Evolutionary conservation across 2,113 vertebrate species (phyloP), one percentile per base, ranked within the genome.

Genomic region (Hippolais icterina): DNA sequence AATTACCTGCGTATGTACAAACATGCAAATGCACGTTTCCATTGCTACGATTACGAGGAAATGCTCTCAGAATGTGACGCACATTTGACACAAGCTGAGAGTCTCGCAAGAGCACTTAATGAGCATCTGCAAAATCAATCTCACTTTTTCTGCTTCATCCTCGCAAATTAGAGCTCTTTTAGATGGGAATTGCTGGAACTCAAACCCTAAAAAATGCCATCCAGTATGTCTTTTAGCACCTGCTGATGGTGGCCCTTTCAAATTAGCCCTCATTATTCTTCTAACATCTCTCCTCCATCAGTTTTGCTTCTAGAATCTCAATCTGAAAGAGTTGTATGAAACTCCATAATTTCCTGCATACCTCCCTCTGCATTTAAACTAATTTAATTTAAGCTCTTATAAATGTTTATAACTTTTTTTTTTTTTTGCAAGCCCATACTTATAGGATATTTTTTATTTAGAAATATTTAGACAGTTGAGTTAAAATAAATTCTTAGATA

Each of bases 121-220:
- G 82, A 95, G 90, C 69, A 87, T 13, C 89, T 96, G 87, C 87
- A 79, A 72, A 66, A 82, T 41, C 25, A 54, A 77, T 61, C 70
- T 87, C 61, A 68, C 35, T 92, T 90, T 15, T 79, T 69, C 83
- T 71, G 49, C 68, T 80, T 87, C 35, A 0, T 61, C 59, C 84
- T 87, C 10, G 13, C 42, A 79, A 60, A 57, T 49, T 0, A 41
- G 10, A 68, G 29, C 8, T 69, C 53, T 78, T 89, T 69, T 37
- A 87, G 27, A 68, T 56, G 50, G 63, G n/a, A 84, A 78, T 31
- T 53, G 52, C 12, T 76, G 53, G 39, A 87, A 93, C 53, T 79
- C 49, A 87, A 87, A 79, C 53, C 37, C 46, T 68, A 68, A 78
- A 89, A 70, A 70, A 19, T 7, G 4, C n/a, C 70, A 52, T 35